Base-by-base conservation (phyloP, 2,888 invertebrate genomes). In the Eilema sororculum region DNA sequence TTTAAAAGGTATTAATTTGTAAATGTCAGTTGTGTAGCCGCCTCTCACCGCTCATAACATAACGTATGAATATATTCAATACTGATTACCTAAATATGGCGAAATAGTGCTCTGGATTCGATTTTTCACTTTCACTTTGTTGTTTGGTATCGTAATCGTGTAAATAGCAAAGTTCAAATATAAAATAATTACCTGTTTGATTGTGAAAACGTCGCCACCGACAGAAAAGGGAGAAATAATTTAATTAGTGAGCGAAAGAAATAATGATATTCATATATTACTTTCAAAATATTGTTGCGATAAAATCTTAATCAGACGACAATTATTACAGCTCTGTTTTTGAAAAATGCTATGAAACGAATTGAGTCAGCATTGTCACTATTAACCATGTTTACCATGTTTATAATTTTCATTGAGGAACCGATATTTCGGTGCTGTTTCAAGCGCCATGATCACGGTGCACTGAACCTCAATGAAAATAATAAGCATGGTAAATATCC, bases 71-170 rank as follows among this genome's bases (percentile, higher is more conserved):
- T 57, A 75, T 77, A 75, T 73, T 76, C 72, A 78, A 74, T 79
- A 72, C 63, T 65, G 77, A 83, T 83, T 79, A 5, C 28, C 28
- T 28, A 82, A 75, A 72, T 72, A 65, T 87, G 80, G 76, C 69
- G 82, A 81, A 86, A 88, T 82, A 76, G 52, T 85, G 87, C 77
- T 86, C 86, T 83, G 80, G 58, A 73, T 82, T 81, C 78, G 77
- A 58, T 68, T 78, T 78, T 80, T 78, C 46, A 84, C 87, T 87
- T 85, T 87, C 86, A 81, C 86, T 62, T 71, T 25, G 30, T 60
- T 41, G 41, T 68, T 66, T 70, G 22, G 33, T 61, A 64, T 67
- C 28, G 61, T 68, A 65, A 69, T 69, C 67, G 37, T 28, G 46
- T 69, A 64, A 62, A 67, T 65, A 57, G 46, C 58, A 68, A 65